Evolutionary conservation across 1,140 invertebrate genomes (phyloP).

Genomic region (Paramacrobiotus metropolitanus): DNA sequence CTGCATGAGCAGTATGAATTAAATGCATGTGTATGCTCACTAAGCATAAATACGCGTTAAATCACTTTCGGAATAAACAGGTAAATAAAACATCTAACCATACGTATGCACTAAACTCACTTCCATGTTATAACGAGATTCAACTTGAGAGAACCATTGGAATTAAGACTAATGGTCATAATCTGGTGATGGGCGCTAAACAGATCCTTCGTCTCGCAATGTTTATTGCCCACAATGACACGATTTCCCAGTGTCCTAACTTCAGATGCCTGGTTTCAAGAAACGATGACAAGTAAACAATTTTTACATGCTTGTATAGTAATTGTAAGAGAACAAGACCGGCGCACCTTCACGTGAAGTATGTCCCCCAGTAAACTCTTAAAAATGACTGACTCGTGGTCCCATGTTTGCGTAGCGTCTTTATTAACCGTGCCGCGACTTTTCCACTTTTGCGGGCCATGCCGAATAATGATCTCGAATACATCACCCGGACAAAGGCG

Average conservation of each 20-base stretch:
- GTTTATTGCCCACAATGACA: constrained; percentile 31
- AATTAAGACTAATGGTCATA: constrained; percentile 38
- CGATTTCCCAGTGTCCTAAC: constrained; percentile 26
- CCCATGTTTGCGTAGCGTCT: constrained; percentile 32
- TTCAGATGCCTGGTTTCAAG: constrained; percentile 25
- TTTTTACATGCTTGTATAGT: constrained; percentile 16
- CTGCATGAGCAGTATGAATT: no score
- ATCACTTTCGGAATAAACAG: constrained; percentile 7
- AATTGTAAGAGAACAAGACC: no score
- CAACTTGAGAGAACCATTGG: constrained; percentile 36
- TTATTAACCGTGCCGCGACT: constrained; percentile 30
- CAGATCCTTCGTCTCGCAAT: constrained; percentile 34
- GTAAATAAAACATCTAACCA: constrained; percentile 7
- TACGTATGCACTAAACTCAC: constrained; percentile 21
- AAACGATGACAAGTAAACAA: constrained; percentile 2
- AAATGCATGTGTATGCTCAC: no score
- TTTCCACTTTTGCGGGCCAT: constrained; percentile 37
- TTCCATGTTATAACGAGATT: constrained; percentile 37
- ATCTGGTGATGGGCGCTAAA: constrained; percentile 36
- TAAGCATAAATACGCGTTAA: no score
- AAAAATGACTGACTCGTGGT: constrained; percentile 26
- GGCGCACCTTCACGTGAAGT: constrained; percentile 33
- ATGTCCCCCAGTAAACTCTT: constrained; percentile 30
- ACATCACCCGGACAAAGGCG: constrained; percentile 35
- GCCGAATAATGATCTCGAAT: constrained; percentile 34